Percentiles rank a stretch among this genome's conserved stretches.
Evolutionary conservation across 1,140 invertebrate species (phyloP).

Genomic region (Trichonephila inaurata): DNA sequence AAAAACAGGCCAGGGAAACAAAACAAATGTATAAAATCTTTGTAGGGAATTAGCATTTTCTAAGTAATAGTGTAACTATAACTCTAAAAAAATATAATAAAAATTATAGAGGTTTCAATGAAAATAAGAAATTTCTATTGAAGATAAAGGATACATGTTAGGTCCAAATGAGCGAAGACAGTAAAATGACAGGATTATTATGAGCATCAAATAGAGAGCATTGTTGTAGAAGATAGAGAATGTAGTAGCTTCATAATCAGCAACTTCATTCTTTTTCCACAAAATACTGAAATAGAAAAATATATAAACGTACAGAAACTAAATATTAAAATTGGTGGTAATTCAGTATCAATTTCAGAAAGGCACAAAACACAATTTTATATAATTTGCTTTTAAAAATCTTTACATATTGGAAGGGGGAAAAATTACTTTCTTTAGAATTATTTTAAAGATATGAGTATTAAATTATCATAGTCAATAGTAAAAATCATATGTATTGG

Average conservation of each 20-base stretch:
- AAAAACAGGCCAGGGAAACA: too few relatives aligned
- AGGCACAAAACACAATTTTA: too few relatives aligned
- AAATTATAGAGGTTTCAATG: too few relatives aligned
- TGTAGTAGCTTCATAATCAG: constrained; percentile 99
- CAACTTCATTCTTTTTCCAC: constrained; percentile 99
- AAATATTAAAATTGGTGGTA: neutral
- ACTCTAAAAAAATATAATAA: too few relatives aligned
- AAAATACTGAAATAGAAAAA: constrained; percentile 86
- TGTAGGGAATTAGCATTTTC: too few relatives aligned
- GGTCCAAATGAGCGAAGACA: constrained; percentile 94
- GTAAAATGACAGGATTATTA: constrained; percentile 97
- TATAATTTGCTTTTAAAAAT: too few relatives aligned
- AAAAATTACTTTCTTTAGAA: too few relatives aligned
- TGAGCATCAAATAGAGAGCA: constrained; percentile 94
- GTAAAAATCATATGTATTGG: too few relatives aligned
- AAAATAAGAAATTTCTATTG: neutral
- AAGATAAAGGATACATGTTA: constrained; percentile 85
- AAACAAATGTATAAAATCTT: too few relatives aligned
- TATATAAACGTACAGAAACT: neutral
- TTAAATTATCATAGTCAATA: too few relatives aligned
- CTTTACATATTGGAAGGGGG: neutral
- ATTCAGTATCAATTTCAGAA: neutral
- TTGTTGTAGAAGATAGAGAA: constrained; percentile 99
- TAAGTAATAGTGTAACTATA: too few relatives aligned
- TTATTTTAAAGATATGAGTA: too few relatives aligned